Evolutionary conservation across 37 sponge, comb jelly and placozoan species (phyloP), one percentile per base, ranked within the genome.

Genomic region (Haliclona indistincta): DNA sequence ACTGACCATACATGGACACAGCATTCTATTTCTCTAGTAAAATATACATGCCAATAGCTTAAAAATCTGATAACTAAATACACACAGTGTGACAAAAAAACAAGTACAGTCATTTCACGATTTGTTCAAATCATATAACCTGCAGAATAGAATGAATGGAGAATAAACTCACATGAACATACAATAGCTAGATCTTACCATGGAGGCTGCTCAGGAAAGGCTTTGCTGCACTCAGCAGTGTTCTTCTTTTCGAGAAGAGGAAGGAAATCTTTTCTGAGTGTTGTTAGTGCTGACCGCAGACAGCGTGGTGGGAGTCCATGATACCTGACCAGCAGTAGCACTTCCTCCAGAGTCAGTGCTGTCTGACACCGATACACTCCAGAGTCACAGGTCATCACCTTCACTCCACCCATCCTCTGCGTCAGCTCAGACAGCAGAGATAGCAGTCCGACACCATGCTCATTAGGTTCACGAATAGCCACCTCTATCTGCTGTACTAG

Each of bases 151-250:
- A n/a, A n/a, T n/a, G n/a, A n/a, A n/a, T n/a, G n/a, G n/a, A n/a
- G n/a, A n/a, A n/a, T n/a, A n/a, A n/a, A n/a, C n/a, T n/a, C n/a
- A n/a, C n/a, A n/a, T n/a, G n/a, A n/a, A n/a, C n/a, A n/a, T n/a
- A n/a, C n/a, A n/a, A n/a, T n/a, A n/a, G n/a, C n/a, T n/a, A 58
- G 7, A 8, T n/a, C 90, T 75, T 74, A 89, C 90, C 75, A 73
- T 38, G 80, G 77, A 19, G 81, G 75, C 44, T 67, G 35, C 28
- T 54, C 11, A 29, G 90, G 81, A 13, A 84, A 64, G 20, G 81
- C 15, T 22, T 22, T 43, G 2, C n/a, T 53, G 3, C 70, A 15
- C 23, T 83, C 71, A 0, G 54, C 69, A 2, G 63, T 45, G 29
- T 89, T 89, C 81, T 89, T 89, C 56, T 66, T 56, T 36, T 29